Base-by-base conservation (phyloP, 2,888 invertebrate genomes). In the Cerastoderma edule region DNA sequence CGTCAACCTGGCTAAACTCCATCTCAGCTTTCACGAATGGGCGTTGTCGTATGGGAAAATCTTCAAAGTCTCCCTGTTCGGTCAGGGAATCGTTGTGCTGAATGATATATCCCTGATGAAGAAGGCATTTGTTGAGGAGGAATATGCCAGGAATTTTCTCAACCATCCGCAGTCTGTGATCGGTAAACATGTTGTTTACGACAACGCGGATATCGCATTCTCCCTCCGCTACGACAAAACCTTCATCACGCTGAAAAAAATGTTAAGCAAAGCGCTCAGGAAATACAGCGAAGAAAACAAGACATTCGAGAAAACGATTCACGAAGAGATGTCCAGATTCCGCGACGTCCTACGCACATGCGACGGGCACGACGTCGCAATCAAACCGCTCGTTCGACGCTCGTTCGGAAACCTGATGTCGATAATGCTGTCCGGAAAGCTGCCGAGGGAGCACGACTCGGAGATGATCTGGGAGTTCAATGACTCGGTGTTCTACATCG, bases 371-470 rank as follows among this genome's bases (percentile, higher is more conserved):
- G 68, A 68, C 19, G 24, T 68, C 28, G 64, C 67, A n/a, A 10
- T 64, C 22, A 63, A 39, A 16, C 33, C 33, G 19, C 8, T 68
- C 5, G 16, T 74, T 46, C 64, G 67, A 6, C 53, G 63, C n/a
- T 74, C 65, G 4, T 46, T 74, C 22, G 64, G 65, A 10, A 64
- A 69, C 35, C 33, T 68, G 30, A 65, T 65, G 32, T 63, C 69
- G n/a, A 69, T 64, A 48, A 46, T 68, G 56, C 30, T 74, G 56
- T 67, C 68, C n/a, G 63, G 53, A 0, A 27, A 39, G 24, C 33
- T 13, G 10, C 13, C 53, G 13, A 19, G 16, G 5, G 22, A 32
- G 8, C 46, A 63, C 28, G 53, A 68, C 44, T 53, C 46, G 3
- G 22, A 28, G 24, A 27, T 30, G 19, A 13, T 60, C 19, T 53